These are phyloP conservation scores for Drosophila kanekoi DNA, from an alignment of 2,888 invertebrate species.

Conservation along the genomic window DNA sequence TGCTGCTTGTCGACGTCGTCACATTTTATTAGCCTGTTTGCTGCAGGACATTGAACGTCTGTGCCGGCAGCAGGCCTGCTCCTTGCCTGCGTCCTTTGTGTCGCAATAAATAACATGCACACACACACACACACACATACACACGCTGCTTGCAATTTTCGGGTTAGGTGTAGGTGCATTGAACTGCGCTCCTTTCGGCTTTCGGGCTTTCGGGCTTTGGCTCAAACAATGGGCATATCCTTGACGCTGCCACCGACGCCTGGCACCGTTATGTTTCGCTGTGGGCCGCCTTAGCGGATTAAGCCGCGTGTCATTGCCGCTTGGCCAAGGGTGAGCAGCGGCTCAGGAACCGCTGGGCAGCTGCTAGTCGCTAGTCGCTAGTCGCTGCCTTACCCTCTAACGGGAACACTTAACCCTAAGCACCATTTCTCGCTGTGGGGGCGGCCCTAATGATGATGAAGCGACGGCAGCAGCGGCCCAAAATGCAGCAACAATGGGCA, in stretches of 20 bases:
- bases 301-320: constrained; percentile 61
- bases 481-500: constrained; percentile 19
- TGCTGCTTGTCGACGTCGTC: constrained; percentile 59
- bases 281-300: constrained; percentile 65
- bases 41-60: constrained; percentile 81
- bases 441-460: constrained; percentile 76
- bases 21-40: constrained; percentile 81
- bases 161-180: constrained; percentile 70
- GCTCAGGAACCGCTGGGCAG: constrained; percentile 36
- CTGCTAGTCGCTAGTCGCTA: constrained; percentile 42
- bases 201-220: constrained; percentile 5
- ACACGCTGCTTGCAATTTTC: constrained; percentile 37
- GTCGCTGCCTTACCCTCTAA: constrained; percentile 57
- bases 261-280: constrained; percentile 59
- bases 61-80: constrained; percentile 50
- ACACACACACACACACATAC: constrained; percentile 30
- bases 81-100: constrained; percentile 68
- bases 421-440: constrained; percentile 55
- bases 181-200: constrained; percentile 52
- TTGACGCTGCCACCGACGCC: constrained; percentile 21
- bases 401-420: constrained; percentile 80
- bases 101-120: constrained; percentile 70
- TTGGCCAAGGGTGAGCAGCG: constrained; percentile 20
- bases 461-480: constrained; percentile 49
- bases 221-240: constrained; percentile 62